Evolutionary conservation across 2,797 vertebrate genomes (phyloP).

Genomic region (Todus mexicanus): DNA sequence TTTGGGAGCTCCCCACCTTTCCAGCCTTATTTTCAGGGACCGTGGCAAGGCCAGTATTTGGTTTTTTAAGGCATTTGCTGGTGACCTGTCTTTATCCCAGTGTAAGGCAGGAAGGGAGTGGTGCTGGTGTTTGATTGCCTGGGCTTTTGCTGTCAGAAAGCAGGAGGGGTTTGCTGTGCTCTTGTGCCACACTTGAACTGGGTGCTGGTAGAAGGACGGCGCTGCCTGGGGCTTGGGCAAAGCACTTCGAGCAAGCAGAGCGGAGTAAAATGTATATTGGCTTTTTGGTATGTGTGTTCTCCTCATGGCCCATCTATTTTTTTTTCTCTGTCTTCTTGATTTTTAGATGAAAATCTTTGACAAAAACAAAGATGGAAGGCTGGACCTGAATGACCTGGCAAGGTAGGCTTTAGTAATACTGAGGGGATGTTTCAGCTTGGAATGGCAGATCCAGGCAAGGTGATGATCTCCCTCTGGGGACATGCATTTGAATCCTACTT

Average conservation of each 20-base stretch:
- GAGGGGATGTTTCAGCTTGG: neutral
- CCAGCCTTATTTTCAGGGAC: neutral
- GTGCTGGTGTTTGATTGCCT: neutral
- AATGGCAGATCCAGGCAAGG: neutral
- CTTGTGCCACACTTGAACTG: neutral
- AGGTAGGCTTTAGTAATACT: constrained; percentile 74
- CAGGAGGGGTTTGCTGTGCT: neutral
- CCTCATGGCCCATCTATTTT: neutral
- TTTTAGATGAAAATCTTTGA: constrained; percentile 97
- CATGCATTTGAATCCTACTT: neutral
- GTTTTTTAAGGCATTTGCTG: neutral
- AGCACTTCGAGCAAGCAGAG: neutral
- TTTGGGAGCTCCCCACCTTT: neutral
- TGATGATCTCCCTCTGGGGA: neutral
- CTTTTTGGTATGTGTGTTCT: neutral
- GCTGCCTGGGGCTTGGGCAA: neutral
- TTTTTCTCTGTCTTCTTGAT: neutral
- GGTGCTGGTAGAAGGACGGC: neutral
- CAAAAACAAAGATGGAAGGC: constrained; percentile 92
- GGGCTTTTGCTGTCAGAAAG: neutral
- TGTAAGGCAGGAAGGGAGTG: fast-evolving
- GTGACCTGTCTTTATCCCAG: neutral
- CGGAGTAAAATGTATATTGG: neutral
- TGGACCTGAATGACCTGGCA: constrained; percentile 95
- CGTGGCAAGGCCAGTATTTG: neutral